A percentile compares a stretch with the other conserved stretches of the same genome.
Evolutionary conservation across 1,140 invertebrate genomes (phyloP).

Genomic region (Aphelinus certus): DNA sequence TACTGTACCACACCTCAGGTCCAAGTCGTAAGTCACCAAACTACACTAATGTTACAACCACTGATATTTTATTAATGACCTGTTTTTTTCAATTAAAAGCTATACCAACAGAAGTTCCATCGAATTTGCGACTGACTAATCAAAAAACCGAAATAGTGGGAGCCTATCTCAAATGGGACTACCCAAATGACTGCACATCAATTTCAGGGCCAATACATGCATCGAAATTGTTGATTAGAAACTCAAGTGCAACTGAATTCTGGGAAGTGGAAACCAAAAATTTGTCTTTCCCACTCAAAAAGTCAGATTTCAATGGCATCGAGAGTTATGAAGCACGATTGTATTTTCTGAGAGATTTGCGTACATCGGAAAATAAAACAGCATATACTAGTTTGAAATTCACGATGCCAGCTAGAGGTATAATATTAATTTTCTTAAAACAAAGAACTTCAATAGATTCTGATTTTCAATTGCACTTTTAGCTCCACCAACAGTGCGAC

Average conservation of each 20-base stretch:
- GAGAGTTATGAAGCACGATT: constrained; percentile 26
- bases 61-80: too few species aligned
- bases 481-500: constrained; percentile 27
- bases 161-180: constrained; percentile 21
- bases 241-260: not conserved
- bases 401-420: constrained; percentile 26
- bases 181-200: constrained; percentile 18
- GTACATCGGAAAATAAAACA: constrained; percentile 6
- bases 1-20: not conserved
- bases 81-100: not conserved
- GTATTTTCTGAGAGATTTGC: constrained; percentile 3
- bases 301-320: not conserved
- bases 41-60: too few species aligned
- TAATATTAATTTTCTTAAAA: not conserved
- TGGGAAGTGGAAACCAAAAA: not conserved
- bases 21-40: not conserved
- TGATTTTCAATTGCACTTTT: not conserved
- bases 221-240: constrained; percentile 10
- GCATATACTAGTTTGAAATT: constrained; percentile 4
- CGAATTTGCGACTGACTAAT: constrained; percentile 10
- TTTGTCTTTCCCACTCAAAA: constrained; percentile 19
- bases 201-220: constrained; percentile 22
- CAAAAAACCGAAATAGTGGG: not conserved
- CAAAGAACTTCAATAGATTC: too few species aligned
- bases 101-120: constrained; percentile 21